Evolutionary conservation across 1,140 invertebrate genomes (phyloP).

Genomic region (Leptinotarsa defecta): DNA sequence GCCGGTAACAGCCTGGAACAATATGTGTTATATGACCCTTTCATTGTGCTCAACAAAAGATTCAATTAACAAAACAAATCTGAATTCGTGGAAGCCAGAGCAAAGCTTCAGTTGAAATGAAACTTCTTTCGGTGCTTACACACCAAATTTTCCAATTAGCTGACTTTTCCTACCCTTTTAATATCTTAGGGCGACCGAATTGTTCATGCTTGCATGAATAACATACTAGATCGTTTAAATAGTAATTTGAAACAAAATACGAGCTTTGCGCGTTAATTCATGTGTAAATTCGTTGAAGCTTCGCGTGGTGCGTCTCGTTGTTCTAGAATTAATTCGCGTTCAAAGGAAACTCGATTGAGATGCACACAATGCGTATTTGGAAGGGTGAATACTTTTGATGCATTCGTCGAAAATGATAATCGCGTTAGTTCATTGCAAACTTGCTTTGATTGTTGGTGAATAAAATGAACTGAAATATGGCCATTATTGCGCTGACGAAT

Average conservation of each 20-base stretch:
- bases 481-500: too few relatives aligned
- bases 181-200: neutral
- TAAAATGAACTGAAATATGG: too few relatives aligned
- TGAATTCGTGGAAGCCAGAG: neutral
- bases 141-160: constrained; percentile 1
- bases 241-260: constrained; percentile 9
- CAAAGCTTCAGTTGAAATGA: neutral
- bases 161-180: constrained; percentile 8
- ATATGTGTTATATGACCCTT: neutral
- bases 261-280: neutral
- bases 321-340: neutral
- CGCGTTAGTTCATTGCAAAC: too few relatives aligned
- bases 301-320: neutral
- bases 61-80: neutral
- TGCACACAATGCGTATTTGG: neutral
- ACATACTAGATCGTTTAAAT: constrained; percentile 6
- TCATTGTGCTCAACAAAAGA: neutral
- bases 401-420: too few relatives aligned
- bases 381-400: neutral
- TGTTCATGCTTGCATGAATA: neutral
- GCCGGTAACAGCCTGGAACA: too few relatives aligned
- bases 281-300: neutral
- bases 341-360: neutral
- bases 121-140: neutral
- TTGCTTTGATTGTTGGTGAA: too few relatives aligned